These are phyloP conservation scores for Drosophila pegasa DNA, from an alignment of 2,888 invertebrate genomes.

Conservation along the genomic window DNA sequence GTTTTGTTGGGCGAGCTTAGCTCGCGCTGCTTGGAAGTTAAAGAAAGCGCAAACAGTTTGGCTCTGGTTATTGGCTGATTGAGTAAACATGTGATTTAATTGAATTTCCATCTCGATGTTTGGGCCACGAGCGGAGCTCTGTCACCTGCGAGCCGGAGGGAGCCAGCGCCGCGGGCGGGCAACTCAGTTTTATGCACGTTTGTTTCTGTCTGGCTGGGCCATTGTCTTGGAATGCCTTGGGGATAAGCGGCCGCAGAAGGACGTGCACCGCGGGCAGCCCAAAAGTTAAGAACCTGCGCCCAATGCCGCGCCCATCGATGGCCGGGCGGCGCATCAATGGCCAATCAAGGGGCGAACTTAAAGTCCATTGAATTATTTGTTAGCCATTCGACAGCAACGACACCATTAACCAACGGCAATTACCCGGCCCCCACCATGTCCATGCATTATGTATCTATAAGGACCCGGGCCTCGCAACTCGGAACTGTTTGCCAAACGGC, in stretches of 20 bases:
- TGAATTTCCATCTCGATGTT: constrained; percentile 21
- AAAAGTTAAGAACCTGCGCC: not conserved
- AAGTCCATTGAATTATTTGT: constrained; percentile 34
- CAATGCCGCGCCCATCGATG: not conserved
- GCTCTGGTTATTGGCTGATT: constrained; percentile 2
- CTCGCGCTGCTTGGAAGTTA: not conserved
- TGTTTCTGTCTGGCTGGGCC: not conserved
- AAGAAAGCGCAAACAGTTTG: constrained; percentile 6
- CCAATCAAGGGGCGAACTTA: constrained; percentile 22
- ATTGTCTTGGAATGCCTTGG: constrained; percentile 17
- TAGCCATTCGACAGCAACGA: constrained; percentile 1
- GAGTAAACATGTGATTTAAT: constrained; percentile 31
- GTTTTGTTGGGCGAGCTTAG: not conserved
- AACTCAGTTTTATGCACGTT: not conserved
- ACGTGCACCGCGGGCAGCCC: constrained; percentile 8
- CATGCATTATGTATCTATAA: constrained; percentile 3
- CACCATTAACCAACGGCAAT: constrained; percentile 12
- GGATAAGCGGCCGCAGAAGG: constrained; percentile 5
- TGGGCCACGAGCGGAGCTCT: not conserved
- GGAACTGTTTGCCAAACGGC: not conserved
- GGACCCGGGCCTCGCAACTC: not conserved
- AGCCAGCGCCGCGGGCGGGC: not conserved
- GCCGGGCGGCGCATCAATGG: constrained; percentile 24
- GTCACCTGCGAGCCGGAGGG: constrained; percentile 5
- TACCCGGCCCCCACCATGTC: not conserved